Base-by-base conservation (phyloP, 2,888 invertebrate genomes). In the Heteromurus nitidus region DNA sequence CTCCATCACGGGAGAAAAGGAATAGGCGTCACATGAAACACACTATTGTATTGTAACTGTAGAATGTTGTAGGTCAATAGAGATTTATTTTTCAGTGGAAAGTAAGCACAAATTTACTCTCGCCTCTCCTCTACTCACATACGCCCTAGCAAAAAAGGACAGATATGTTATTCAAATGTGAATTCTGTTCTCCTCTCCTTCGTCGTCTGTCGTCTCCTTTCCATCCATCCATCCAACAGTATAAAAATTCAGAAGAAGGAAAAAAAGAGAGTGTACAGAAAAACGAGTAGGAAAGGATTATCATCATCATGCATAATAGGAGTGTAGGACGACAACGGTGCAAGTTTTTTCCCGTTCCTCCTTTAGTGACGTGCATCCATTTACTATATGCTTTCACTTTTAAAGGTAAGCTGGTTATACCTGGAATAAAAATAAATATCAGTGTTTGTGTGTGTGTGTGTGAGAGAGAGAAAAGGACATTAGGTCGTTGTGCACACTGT, bases 31-130 rank as follows among this genome's bases (percentile, higher is more conserved):
- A 72, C 58, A n/a, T n/a, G 64, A 62, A 70, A 79, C 16, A 26
- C 36, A 55, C 55, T 60, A 69, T 53, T 55, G 36, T 55, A 68
- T 22, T 36, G 30, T 53, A 65, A 55, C 22, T 67, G 42, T 26
- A 62, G 60, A 30, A 62, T 7, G 24, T 50, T 68, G 74, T 75
- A 31, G 75, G 81, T 81, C 81, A 81, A 81, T 81, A 75, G 74
- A 81, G 81, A 81, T 75, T 81, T 81, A 26, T 50, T 28, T 55
- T 62, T 62, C 55, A 26, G 18, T 60, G 58, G 9, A 67, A 47
- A 53, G 62, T 47, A 73, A 47, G 22, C 58, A 58, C 5, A 62
- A 28, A 62, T 20, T 62, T 18, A 30, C 20, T 53, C 22, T 55
- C n/a, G 22, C 28, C 1, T 31, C 18, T 22, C 20, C 30, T 20